Evolutionary conservation across 1,140 invertebrate genomes (phyloP), one percentile per base, ranked within the genome.

Genomic region (Chironomus striatipennis): DNA sequence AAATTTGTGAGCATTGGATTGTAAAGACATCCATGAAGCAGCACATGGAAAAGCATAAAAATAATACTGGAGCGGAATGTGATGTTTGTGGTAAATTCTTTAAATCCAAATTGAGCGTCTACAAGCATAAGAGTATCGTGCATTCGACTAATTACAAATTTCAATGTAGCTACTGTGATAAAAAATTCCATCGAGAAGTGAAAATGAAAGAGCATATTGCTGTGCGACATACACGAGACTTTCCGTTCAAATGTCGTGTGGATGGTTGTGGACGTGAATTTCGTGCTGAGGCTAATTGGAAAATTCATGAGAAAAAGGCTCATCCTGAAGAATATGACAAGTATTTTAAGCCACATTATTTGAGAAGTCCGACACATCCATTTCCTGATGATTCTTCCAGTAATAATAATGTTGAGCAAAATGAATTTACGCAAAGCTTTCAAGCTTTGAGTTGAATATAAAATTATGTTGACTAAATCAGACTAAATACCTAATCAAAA

Each of bases 261-360:
- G 12, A n/a, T 5, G n/a, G 47, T 15, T 57, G 47, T 15, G 12
- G n/a, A 15, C 12, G n/a, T 12, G 47, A n/a, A 12, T 57, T 57
- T 57, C 12, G 47, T n/a, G 47, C 47, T 12, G 47, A 57, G n/a
- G 47, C 10, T 12, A 57, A 57, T 57, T 57, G 47, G 47, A 57
- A n/a, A 57, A 57, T 57, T 57, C 47, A 57, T 57, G 47, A 57
- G n/a, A 57, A n/a, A 57, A 57, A 57, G n/a, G 47, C 47, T 57
- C 47, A 57, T 57, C 47, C 47, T 57, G 47, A 57, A 57, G 47
- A 57, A 57, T 57, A 57, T 57, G 47, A 57, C 12, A n/a, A 12
- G n/a, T 57, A n/a, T 15, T 57, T 57, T 15, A 57, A 57, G 12
- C 47, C 47, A 57, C n/a, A n/a, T 57, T 57, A 57, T 57, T n/a